These are phyloP conservation scores for Pachypanchax playfairii DNA, from an alignment of 2,113 vertebrate genomes.

Conservation along the genomic window DNA sequence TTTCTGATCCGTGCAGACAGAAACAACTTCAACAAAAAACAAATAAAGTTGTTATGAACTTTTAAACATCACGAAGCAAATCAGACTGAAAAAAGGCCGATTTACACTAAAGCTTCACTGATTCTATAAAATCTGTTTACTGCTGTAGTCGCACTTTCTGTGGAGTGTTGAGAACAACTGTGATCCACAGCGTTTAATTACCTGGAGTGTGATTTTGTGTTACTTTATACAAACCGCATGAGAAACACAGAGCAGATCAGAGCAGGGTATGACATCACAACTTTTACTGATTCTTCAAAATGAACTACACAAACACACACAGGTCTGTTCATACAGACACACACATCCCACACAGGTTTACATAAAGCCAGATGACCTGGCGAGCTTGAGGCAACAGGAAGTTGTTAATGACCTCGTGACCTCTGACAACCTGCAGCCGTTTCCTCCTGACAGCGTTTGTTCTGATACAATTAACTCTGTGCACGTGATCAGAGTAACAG, in stretches of 20 bases:
- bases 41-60: slow-evolving; percentile 3
- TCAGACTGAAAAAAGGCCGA: neutral
- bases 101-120: neutral
- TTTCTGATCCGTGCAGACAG: neutral
- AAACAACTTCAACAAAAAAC: neutral
- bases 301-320: slow-evolving; percentile 36
- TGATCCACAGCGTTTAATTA: slow-evolving; percentile 35
- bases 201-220: slow-evolving; percentile 16
- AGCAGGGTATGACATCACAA: slow-evolving; percentile 25
- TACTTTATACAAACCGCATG: neutral
- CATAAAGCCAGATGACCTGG: slow-evolving; percentile 27
- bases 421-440: slow-evolving; percentile 26
- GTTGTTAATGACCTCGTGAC: slow-evolving; percentile 49
- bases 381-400: slow-evolving; percentile 28
- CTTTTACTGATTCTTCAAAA: slow-evolving; percentile 14
- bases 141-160: slow-evolving; percentile 6
- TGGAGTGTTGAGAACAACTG: neutral
- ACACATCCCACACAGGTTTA: slow-evolving; percentile 3
- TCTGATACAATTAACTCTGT: slow-evolving; percentile 55
- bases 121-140: neutral
- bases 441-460: slow-evolving; percentile 34
- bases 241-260: neutral
- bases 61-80: neutral
- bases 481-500: slow-evolving; percentile 24
- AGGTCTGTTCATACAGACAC: neutral